Percentiles rank a stretch among this genome's conserved stretches.
These are phyloP conservation scores for Acanthurus tractus DNA, from an alignment of 2,797 vertebrate species.

Conservation along the genomic window DNA sequence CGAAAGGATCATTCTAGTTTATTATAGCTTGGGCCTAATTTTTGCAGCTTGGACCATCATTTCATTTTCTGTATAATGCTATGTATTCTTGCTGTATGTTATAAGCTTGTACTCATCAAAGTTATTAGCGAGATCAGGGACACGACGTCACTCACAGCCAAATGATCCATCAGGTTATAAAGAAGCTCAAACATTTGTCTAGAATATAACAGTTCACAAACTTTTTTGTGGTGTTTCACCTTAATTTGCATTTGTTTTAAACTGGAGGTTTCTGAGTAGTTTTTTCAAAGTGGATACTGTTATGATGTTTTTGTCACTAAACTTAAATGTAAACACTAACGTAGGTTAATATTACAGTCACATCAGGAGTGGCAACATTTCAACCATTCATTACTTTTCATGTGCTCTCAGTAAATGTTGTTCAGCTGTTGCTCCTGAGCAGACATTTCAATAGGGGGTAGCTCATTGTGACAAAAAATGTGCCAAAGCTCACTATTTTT, in stretches of 20 bases:
- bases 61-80: not conserved
- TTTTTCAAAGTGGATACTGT: too few relatives aligned
- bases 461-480: not conserved
- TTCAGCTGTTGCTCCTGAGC: too few relatives aligned
- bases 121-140: not conserved
- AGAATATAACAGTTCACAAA: not conserved
- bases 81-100: not conserved
- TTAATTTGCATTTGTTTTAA: too few relatives aligned
- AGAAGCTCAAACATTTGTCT: not conserved
- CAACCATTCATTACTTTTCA: too few relatives aligned
- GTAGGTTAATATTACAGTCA: too few relatives aligned
- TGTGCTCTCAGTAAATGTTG: too few relatives aligned
- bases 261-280: too few relatives aligned
- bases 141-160: not conserved
- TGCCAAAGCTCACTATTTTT: not conserved
- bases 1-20: constrained; percentile 13
- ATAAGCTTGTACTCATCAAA: not conserved
- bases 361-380: too few relatives aligned
- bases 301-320: too few relatives aligned
- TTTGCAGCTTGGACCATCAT: not conserved
- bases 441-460: too few relatives aligned
- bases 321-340: too few relatives aligned
- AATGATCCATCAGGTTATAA: not conserved
- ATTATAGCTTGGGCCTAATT: not conserved
- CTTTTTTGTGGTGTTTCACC: not conserved